Conservation (phyloP, 2,888 invertebrate species). For the Pterobdella sp. region DNA sequence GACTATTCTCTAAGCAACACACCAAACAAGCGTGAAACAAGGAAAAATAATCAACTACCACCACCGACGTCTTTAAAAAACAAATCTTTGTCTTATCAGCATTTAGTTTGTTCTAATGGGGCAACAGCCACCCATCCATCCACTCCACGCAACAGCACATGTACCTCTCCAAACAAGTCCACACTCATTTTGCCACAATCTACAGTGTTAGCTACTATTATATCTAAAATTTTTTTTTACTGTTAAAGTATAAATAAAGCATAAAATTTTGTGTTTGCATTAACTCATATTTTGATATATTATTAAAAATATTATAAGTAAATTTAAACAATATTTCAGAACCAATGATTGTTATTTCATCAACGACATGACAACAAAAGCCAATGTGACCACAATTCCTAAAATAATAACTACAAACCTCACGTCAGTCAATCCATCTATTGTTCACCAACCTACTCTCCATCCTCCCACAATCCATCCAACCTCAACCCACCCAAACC, state of each 20-base stretch:
- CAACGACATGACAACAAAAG: background rate
- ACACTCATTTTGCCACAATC: background rate
- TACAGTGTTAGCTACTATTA: no score
- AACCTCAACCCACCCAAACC: conserved; percentile 3
- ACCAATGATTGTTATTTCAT: background rate
- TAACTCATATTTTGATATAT: no score
- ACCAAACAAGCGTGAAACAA: no score
- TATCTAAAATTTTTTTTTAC: no score
- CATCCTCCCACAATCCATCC: no score
- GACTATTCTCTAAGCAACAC: no score
- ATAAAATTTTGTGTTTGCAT: no score
- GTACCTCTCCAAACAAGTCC: background rate
- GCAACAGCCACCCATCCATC: background rate
- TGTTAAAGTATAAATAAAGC: no score
- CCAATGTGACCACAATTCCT: background rate
- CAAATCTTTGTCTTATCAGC: background rate
- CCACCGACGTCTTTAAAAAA: background rate
- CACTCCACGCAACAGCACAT: background rate
- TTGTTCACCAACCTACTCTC: background rate
- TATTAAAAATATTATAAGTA: no score
- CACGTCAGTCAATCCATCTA: background rate
- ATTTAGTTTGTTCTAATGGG: background rate
- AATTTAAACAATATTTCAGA: no score
- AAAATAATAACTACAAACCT: no score
- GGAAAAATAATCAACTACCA: no score